A percentile compares a stretch with the other conserved stretches of the same genome.
Conservation (phyloP, 1,140 invertebrate species). For the Caenorhabditis tropicalis region DNA sequence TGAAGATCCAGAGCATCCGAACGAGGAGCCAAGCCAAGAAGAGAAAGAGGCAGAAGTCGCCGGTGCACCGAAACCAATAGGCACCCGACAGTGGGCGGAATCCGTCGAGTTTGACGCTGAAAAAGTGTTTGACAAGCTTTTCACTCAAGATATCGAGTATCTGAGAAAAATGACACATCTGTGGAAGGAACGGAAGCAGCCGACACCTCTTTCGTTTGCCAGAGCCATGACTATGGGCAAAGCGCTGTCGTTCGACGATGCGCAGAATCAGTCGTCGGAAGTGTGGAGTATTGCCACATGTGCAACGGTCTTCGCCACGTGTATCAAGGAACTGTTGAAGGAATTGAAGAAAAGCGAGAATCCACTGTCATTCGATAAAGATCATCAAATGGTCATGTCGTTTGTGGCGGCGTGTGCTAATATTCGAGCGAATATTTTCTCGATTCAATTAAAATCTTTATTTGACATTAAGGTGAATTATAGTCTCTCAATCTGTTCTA, state of each 20-base stretch:
- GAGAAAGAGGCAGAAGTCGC: background rate
- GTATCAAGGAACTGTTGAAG: slow-evolving; percentile 76
- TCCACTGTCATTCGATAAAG: slow-evolving; percentile 94
- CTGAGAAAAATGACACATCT: slow-evolving; percentile 91
- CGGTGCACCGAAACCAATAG: slow-evolving; percentile 70
- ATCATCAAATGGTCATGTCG: slow-evolving; percentile 89
- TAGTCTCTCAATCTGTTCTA: background rate
- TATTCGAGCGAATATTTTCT: slow-evolving; percentile 87
- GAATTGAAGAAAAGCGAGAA: slow-evolving; percentile 63
- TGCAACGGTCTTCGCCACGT: slow-evolving; percentile 77
- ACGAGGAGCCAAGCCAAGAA: slow-evolving; percentile 79
- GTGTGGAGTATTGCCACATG: slow-evolving; percentile 85
- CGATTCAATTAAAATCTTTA: slow-evolving; percentile 83
- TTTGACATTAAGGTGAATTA: slow-evolving; percentile 85
- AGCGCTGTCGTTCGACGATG: background rate
- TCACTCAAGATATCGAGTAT: slow-evolving; percentile 93
- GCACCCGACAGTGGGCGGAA: slow-evolving; percentile 89
- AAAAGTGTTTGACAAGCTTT: slow-evolving; percentile 79
- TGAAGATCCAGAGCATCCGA: slow-evolving; percentile 79
- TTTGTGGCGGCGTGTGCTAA: slow-evolving; percentile 95
- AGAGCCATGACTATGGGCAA: background rate
- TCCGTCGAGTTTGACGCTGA: slow-evolving; percentile 83
- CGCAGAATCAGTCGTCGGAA: background rate
- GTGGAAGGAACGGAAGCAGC: slow-evolving; percentile 86
- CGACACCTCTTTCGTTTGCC: slow-evolving; percentile 76